phyloP scores from a whole-genome alignment of 2,888 invertebrate species.

The Macrophya alboannulata region DNA sequence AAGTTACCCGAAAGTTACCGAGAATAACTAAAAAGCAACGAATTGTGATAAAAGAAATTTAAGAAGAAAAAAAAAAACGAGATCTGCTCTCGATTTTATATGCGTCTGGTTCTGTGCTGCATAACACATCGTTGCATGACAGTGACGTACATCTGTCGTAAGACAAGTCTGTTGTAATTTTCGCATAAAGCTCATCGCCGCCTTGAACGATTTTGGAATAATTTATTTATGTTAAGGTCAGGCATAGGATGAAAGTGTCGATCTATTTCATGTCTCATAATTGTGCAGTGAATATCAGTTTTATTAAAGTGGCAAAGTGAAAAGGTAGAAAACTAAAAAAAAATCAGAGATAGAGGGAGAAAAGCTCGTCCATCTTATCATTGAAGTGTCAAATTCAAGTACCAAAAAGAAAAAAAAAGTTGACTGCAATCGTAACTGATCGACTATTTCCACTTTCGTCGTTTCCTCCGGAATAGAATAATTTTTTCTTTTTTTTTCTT shows the following conservation, averaged over 20 bases:
- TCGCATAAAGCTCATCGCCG: background rate
- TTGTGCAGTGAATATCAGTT: background rate
- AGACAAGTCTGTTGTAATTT: constrained; percentile 27
- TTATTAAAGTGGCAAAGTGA: constrained; percentile 43
- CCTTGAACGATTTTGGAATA: constrained; percentile 7
- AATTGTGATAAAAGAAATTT: background rate
- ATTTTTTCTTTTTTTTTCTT: background rate
- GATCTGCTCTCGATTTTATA: background rate
- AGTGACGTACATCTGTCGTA: background rate
- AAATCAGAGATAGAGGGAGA: background rate
- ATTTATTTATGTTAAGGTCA: constrained; percentile 48
- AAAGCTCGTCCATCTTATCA: constrained; percentile 46
- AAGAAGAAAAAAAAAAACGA: background rate
- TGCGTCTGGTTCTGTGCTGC: background rate
- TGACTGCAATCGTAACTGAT: background rate
- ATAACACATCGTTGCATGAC: constrained; percentile 18
- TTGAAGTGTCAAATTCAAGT: background rate
- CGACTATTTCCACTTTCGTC: background rate
- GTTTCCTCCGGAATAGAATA: background rate
- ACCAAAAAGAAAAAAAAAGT: background rate
- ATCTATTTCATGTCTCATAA: background rate
- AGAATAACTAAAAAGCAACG: background rate
- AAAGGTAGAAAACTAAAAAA: constrained; percentile 13
- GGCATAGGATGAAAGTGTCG: constrained; percentile 34
- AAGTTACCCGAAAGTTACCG: background rate